phyloP scores from a whole-genome alignment of 1,140 invertebrate genomes.

The Dreissena rostriformis region DNA sequence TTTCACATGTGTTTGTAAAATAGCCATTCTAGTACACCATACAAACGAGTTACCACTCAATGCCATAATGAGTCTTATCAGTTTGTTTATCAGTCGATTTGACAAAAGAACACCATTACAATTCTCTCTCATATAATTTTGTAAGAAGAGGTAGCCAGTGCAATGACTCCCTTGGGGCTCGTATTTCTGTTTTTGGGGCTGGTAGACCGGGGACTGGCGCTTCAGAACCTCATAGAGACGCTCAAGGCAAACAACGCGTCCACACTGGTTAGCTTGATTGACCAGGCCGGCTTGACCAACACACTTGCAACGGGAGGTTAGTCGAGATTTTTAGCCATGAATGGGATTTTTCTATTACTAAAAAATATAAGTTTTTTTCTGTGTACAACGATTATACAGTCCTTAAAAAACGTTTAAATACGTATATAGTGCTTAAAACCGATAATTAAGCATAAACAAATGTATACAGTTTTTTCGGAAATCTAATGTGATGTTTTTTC shows the following conservation, averaged over 20 bases:
- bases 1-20: too few relatives aligned
- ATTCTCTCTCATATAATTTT: background rate
- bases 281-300: slow-evolving; percentile 58
- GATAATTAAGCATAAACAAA: too few relatives aligned
- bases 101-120: background rate
- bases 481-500: too few relatives aligned
- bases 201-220: slow-evolving; percentile 2
- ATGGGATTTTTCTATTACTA: too few relatives aligned
- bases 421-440: too few relatives aligned
- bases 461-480: too few relatives aligned
- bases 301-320: slow-evolving; percentile 47
- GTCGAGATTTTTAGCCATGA: background rate
- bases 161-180: slow-evolving; percentile 6
- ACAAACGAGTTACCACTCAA: too few relatives aligned
- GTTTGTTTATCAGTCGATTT: background rate
- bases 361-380: too few relatives aligned
- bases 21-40: too few relatives aligned
- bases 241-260: slow-evolving; percentile 44
- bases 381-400: too few relatives aligned
- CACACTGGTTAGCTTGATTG: slow-evolving; percentile 51
- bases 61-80: background rate
- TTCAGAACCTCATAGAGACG: slow-evolving; percentile 16
- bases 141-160: background rate
- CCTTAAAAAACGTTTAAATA: too few relatives aligned
- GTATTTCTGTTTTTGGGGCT: background rate